Percentiles rank a stretch among this genome's conserved stretches.
These are phyloP conservation scores for Myopa tessellatipennis DNA, from an alignment of 2,888 invertebrate species.

Conservation along the genomic window DNA sequence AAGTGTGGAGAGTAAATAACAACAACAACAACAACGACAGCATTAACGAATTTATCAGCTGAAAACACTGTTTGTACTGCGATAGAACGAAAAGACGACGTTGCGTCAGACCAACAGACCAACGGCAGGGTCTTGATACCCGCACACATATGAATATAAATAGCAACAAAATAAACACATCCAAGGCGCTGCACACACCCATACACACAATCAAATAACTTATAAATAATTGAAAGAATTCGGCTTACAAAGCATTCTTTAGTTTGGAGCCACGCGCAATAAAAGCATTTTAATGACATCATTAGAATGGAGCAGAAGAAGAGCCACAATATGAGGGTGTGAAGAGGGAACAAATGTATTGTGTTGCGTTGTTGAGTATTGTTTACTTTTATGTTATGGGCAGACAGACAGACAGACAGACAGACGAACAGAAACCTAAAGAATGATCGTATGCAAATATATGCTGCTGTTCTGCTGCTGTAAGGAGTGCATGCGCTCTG, in stretches of 20 bases:
- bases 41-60: constrained; percentile 24
- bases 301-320: background rate
- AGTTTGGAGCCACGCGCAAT: constrained; percentile 6
- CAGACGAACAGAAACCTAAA: background rate
- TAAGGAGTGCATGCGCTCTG: background rate
- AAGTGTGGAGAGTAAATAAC: background rate
- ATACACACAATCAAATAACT: background rate
- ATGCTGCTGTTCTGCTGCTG: background rate
- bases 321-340: background rate
- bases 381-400: background rate
- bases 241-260: background rate
- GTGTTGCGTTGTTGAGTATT: background rate
- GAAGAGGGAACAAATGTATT: background rate
- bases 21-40: background rate
- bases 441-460: background rate
- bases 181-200: background rate
- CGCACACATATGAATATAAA: background rate
- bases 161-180: background rate
- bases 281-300: constrained; percentile 11
- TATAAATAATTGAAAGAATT: constrained; percentile 14
- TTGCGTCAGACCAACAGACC: background rate
- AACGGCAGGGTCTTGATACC: background rate
- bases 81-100: background rate
- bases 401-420: background rate
- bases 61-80: constrained; percentile 19